Conservation (phyloP, 2,797 vertebrate genomes). For the Trematomus bernacchii region DNA sequence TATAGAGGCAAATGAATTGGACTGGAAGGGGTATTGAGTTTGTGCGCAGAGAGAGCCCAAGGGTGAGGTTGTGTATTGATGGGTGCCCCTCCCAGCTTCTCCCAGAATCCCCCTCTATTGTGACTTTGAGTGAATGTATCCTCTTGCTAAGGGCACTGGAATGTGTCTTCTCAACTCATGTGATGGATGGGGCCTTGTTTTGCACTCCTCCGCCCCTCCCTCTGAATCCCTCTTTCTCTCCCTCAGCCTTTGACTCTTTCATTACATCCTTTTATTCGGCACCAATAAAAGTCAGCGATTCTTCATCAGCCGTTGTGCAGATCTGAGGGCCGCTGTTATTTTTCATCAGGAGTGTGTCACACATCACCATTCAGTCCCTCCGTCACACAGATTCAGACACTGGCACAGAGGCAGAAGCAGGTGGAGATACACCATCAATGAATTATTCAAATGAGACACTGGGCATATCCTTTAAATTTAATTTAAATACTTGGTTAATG, state of each 20-base stretch:
- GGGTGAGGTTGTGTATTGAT: constrained; percentile 85
- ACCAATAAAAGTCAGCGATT: constrained; percentile 90
- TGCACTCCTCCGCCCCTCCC: constrained; percentile 89
- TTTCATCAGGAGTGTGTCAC: constrained; percentile 86
- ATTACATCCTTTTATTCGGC: constrained; percentile 84
- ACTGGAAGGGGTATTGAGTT: constrained; percentile 77
- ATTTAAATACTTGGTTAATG: constrained; percentile 77
- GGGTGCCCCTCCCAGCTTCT: constrained; percentile 84
- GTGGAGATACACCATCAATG: constrained; percentile 83
- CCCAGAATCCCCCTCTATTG: constrained; percentile 83
- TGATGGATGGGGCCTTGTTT: constrained; percentile 91
- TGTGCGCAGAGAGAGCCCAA: constrained; percentile 74
- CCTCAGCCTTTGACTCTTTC: constrained; percentile 86
- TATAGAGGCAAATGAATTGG: constrained; percentile 76
- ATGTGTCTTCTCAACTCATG: constrained; percentile 86
- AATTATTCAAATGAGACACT: constrained; percentile 82
- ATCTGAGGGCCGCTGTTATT: constrained; percentile 84
- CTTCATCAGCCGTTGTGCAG: constrained; percentile 84
- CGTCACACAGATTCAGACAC: constrained; percentile 78
- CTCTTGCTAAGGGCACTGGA: constrained; percentile 86
- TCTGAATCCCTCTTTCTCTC: constrained; percentile 88
- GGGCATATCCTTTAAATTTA: constrained; percentile 75
- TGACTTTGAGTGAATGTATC: constrained; percentile 89
- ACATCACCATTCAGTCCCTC: constrained; percentile 81
- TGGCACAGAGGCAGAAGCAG: constrained; percentile 76